phyloP scores from a whole-genome alignment of 2,113 vertebrate species.

The Elanus axillaris region DNA sequence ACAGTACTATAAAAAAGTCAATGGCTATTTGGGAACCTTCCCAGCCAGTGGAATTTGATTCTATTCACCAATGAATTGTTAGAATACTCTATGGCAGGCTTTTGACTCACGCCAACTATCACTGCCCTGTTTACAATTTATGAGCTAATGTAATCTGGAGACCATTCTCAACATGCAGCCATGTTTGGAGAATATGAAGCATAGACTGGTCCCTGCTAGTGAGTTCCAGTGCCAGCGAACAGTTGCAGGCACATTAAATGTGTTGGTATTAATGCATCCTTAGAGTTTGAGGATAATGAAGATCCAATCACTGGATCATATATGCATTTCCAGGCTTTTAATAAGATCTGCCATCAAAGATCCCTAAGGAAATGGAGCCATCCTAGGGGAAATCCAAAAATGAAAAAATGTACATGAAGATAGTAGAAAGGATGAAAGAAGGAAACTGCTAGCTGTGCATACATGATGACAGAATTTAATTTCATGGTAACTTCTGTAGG shows the following conservation, averaged over 20 bases:
- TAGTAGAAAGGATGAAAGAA: background rate
- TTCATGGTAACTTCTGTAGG: background rate
- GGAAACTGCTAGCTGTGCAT: background rate
- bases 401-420: background rate
- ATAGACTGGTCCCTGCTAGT: background rate
- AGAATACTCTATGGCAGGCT: background rate
- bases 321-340: background rate
- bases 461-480: background rate
- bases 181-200: background rate
- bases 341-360: background rate
- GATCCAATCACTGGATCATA: background rate
- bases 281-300: background rate
- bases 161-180: background rate
- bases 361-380: background rate
- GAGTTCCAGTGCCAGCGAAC: background rate
- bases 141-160: background rate
- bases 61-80: background rate
- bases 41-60: background rate
- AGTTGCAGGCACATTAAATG: background rate
- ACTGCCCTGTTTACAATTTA: background rate
- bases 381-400: background rate
- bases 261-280: background rate
- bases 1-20: background rate
- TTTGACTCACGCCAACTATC: background rate
- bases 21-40: background rate